Evolutionary conservation across 2,113 vertebrate species (phyloP).

Genomic region (Otocyon megalotis): DNA sequence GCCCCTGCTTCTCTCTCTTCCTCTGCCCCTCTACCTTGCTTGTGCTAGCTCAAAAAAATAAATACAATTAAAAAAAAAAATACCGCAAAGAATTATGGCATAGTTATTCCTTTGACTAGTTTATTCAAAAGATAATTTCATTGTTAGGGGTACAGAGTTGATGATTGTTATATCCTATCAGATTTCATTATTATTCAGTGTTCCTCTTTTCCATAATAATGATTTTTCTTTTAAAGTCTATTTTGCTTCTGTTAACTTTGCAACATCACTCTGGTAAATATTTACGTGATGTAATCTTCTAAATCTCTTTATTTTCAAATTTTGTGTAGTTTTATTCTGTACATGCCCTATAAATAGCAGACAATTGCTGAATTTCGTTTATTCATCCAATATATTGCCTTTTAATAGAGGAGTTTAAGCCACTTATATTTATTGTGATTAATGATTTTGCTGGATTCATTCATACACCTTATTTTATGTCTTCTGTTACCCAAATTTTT

Average conservation of each 20-base stretch:
- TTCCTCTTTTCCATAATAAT: not conserved
- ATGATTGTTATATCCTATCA: not conserved
- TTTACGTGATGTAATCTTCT: not conserved
- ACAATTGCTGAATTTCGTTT: not conserved
- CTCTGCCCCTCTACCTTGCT: too few species aligned
- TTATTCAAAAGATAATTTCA: slow-evolving; percentile 22
- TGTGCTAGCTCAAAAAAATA: too few species aligned
- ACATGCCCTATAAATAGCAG: not conserved
- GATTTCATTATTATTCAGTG: not conserved
- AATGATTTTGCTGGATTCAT: not conserved
- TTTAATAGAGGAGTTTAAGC: slow-evolving; percentile 25
- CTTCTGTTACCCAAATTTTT: slow-evolving; percentile 6
- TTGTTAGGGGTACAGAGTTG: not conserved
- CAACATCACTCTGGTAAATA: not conserved
- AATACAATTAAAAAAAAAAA: not conserved
- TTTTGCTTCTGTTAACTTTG: slow-evolving; percentile 15
- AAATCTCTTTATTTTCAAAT: slow-evolving; percentile 30
- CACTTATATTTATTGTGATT: not conserved
- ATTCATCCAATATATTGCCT: not conserved
- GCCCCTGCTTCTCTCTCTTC: too few species aligned
- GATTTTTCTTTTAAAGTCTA: slow-evolving; percentile 31
- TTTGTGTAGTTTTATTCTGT: not conserved
- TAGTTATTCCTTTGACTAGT: slow-evolving; percentile 3
- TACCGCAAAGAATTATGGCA: slow-evolving; percentile 5
- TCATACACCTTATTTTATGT: not conserved